Conservation (phyloP, 2,888 invertebrate genomes). For the Keiferia lycopersicella region DNA sequence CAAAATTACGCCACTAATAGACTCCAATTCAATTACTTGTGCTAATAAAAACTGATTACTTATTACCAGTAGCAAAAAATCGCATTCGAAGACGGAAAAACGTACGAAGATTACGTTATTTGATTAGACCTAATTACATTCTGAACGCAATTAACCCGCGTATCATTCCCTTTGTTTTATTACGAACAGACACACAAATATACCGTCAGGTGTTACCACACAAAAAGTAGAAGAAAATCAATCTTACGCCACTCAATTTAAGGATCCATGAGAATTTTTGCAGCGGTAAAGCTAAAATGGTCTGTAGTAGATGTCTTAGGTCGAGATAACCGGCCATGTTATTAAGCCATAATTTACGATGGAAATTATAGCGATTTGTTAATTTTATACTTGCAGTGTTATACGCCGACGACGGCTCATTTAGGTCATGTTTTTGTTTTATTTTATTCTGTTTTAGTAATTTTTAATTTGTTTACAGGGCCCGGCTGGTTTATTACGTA, state of each 20-base stretch:
- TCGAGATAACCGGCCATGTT: constrained; percentile 70
- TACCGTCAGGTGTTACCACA: constrained; percentile 31
- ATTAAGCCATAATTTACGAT: constrained; percentile 75
- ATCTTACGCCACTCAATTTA: constrained; percentile 41
- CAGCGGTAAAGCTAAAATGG: constrained; percentile 33
- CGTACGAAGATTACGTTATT: constrained; percentile 73
- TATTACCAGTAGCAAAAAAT: constrained; percentile 37
- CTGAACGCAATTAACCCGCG: constrained; percentile 75
- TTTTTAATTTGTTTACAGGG: not conserved
- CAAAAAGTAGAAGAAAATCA: constrained; percentile 36
- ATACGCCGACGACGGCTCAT: constrained; percentile 52
- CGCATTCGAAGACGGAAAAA: constrained; percentile 58
- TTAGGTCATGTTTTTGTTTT: constrained; percentile 40
- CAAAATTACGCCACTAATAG: constrained; percentile 22
- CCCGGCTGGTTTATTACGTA: not conserved
- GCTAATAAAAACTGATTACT: constrained; percentile 43
- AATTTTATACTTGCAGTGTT: constrained; percentile 67
- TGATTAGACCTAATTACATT: constrained; percentile 79
- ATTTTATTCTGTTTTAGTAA: constrained; percentile 7
- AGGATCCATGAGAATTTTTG: constrained; percentile 28
- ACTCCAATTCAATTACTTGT: constrained; percentile 48
- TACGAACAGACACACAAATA: constrained; percentile 52
- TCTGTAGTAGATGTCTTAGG: constrained; percentile 63
- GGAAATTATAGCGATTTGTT: constrained; percentile 76
- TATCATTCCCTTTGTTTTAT: constrained; percentile 78